Conservation (phyloP, 1,140 invertebrate genomes). For the Apolygus lucorum region DNA sequence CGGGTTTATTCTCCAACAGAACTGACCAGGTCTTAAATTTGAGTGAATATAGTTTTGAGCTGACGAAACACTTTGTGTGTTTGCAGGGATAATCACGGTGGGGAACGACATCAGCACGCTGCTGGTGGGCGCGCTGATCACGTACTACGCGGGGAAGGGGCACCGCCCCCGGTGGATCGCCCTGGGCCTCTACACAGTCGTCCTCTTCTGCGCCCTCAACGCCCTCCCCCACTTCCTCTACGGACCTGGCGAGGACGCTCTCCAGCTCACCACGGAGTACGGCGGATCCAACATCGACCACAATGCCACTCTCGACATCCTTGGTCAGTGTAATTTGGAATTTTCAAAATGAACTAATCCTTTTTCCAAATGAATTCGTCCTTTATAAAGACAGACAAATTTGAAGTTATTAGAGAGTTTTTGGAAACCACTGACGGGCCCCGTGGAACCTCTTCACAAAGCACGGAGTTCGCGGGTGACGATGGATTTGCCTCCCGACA, state of each 20-base stretch:
- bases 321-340: constrained; percentile 22
- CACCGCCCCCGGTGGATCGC: constrained; percentile 64
- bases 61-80: too few species aligned
- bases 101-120: constrained; percentile 56
- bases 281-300: constrained; percentile 29
- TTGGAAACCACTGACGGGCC: too few species aligned
- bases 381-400: too few species aligned
- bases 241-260: constrained; percentile 58
- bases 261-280: constrained; percentile 54
- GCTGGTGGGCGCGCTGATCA: constrained; percentile 49
- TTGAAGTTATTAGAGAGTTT: too few species aligned
- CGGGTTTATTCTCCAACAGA: too few species aligned
- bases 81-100: constrained; percentile 55
- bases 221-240: constrained; percentile 64
- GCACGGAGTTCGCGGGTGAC: too few species aligned
- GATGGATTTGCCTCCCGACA: too few species aligned
- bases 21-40: too few species aligned
- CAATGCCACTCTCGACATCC: constrained; percentile 20
- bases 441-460: too few species aligned
- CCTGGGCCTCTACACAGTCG: constrained; percentile 57
- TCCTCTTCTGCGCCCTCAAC: constrained; percentile 57
- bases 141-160: constrained; percentile 56
- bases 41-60: too few species aligned
- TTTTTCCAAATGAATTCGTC: too few species aligned
- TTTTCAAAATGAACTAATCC: too few species aligned